A percentile compares a stretch with the other conserved stretches of the same genome.
Evolutionary conservation across 2,113 vertebrate genomes (phyloP).

Genomic region (Cephalopholis sonnerati): DNA sequence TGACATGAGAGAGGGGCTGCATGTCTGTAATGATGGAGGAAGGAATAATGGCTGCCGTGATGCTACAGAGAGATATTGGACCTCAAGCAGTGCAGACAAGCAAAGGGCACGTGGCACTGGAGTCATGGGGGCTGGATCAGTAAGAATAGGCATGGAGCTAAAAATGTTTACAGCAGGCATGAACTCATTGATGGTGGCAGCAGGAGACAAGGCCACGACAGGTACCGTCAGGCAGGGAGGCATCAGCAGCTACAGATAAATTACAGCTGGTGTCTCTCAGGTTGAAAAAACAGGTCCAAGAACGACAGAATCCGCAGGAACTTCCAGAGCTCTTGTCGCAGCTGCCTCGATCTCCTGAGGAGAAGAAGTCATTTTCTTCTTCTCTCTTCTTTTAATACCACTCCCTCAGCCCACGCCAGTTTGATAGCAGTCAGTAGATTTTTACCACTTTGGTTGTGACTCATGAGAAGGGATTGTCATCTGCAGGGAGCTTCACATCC

Average conservation of each 20-base stretch:
- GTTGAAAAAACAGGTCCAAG: neutral
- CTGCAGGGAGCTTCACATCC: constrained; percentile 34
- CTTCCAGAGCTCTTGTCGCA: constrained; percentile 9
- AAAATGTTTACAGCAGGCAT: constrained; percentile 53
- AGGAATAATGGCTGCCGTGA: neutral
- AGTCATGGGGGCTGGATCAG: constrained; percentile 32
- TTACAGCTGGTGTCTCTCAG: constrained; percentile 40
- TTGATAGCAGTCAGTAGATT: constrained; percentile 14
- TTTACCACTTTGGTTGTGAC: constrained; percentile 2
- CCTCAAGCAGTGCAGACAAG: neutral
- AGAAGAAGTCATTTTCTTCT: constrained; percentile 7
- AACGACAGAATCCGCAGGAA: constrained; percentile 32
- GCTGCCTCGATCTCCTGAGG: constrained; percentile 13
- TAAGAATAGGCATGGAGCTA: constrained; percentile 22
- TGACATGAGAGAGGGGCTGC: neutral
- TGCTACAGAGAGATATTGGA: neutral
- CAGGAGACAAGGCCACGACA: constrained; percentile 32
- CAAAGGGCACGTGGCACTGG: neutral
- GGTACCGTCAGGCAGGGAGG: constrained; percentile 27
- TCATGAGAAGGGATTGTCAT: constrained; percentile 26
- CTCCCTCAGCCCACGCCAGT: neutral
- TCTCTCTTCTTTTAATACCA: constrained; percentile 6
- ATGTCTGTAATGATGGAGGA: constrained; percentile 13
- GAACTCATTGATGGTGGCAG: constrained; percentile 49
- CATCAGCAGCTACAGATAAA: constrained; percentile 45